These are phyloP conservation scores for Coracopsis vasa DNA, from an alignment of 2,113 vertebrate species.

Conservation along the genomic window DNA sequence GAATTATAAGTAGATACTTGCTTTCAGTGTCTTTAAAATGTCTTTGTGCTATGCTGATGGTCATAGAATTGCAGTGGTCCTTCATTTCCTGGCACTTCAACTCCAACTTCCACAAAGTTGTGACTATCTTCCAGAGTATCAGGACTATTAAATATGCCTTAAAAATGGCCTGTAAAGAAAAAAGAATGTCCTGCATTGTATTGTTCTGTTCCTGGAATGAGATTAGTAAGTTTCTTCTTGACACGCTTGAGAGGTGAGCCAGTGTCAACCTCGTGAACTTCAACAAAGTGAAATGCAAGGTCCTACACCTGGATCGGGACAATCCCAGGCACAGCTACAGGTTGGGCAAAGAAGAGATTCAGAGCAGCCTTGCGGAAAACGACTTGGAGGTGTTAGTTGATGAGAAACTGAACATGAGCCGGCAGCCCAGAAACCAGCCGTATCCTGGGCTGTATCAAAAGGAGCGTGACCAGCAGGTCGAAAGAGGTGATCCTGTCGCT, in stretches of 20 bases:
- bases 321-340: background rate
- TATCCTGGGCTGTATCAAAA: background rate
- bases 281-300: background rate
- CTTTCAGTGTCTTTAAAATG: background rate
- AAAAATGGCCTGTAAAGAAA: background rate
- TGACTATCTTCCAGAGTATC: background rate
- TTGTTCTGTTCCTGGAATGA: background rate
- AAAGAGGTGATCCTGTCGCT: background rate
- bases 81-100: background rate
- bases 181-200: fast-evolving
- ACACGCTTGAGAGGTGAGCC: background rate
- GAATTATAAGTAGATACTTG: background rate
- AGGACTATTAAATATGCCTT: background rate
- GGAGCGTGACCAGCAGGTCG: background rate
- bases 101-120: background rate
- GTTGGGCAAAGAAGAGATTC: background rate
- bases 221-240: background rate
- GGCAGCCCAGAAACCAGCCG: background rate
- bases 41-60: background rate
- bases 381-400: background rate
- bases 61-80: background rate
- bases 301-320: background rate
- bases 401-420: background rate
- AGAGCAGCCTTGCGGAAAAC: background rate
- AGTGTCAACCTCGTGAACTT: background rate